These are phyloP conservation scores for Lamellibrachia columna DNA, from an alignment of 2,888 invertebrate species.

Conservation along the genomic window DNA sequence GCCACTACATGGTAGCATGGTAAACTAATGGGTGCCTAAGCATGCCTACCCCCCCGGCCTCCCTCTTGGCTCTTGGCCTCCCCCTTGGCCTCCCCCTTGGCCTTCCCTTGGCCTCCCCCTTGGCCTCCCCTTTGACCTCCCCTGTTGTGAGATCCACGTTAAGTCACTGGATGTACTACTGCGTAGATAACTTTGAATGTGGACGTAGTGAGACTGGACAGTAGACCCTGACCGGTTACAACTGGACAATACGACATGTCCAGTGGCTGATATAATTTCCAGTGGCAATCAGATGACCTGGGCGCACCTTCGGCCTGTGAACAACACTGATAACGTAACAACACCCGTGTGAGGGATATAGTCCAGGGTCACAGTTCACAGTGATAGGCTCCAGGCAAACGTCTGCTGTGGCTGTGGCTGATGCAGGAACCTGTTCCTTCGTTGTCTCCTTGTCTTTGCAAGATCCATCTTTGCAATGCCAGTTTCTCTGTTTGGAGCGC, in stretches of 20 bases:
- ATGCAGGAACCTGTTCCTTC: neutral
- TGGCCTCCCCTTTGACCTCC: too few species aligned
- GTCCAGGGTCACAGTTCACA: conserved; percentile 10
- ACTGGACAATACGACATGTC: neutral
- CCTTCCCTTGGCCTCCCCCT: too few species aligned
- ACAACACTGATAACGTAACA: neutral
- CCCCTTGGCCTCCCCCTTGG: too few species aligned
- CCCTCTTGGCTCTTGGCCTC: too few species aligned
- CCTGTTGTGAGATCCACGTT: too few species aligned
- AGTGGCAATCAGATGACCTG: neutral
- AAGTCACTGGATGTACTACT: neutral
- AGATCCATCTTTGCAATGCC: too few species aligned
- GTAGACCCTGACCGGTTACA: neutral
- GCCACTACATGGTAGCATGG: too few species aligned
- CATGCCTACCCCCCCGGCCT: too few species aligned
- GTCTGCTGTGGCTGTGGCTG: neutral
- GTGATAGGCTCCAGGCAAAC: neutral
- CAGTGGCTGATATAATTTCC: neutral
- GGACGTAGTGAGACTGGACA: neutral
- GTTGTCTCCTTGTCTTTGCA: too few species aligned
- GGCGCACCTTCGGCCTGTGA: neutral
- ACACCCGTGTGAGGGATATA: neutral
- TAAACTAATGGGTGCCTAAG: too few species aligned
- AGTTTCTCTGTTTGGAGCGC: too few species aligned
- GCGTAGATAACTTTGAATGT: neutral